Evolutionary conservation across 2,888 invertebrate genomes (phyloP), one percentile per base, ranked within the genome.

Genomic region (Stictocephala bisonia): DNA sequence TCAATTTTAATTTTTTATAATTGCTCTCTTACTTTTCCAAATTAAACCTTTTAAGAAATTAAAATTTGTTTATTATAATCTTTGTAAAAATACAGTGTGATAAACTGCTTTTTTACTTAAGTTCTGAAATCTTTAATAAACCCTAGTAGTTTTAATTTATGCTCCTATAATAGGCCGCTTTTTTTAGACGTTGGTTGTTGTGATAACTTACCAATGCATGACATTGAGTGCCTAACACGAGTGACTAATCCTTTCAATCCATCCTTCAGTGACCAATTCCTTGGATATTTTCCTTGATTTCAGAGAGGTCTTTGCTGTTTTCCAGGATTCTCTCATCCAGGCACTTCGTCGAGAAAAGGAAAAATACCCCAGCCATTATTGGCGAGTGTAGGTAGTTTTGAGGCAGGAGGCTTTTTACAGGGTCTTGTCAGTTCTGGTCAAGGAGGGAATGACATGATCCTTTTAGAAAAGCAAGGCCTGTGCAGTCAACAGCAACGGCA

Each of bases 301-400:
- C 89, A 93, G 92, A 91, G 92, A 81, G 93, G 91, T 82, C 89
- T 93, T 82, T 93, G 93, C 90, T 93, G 93, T 88, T 93, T 93
- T 90, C 92, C 93, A 88, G 90, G 90, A 88, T 89, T 91, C 90
- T 86, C 90, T 90, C 88, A 90, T 90, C 87, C 90, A 88, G 87
- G 90, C 89, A 86, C 89, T 89, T 84, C 89, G 88, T 87, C 89
- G 88, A 86, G 90, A 90, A 89, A 90, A 88, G 89, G 90, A 88
- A 90, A 90, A 89, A 86, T 90, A 87, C 87, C 90, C 90, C 88
- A 90, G 86, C 88, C 90, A 89, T 83, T 91, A 89, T 84, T 90
- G 90, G 90, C 88, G 87, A 85, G 88, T 88, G 88, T 89, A 84
- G 86, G 79, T 51, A 83, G 76, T n/a, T 79, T 76, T 71, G 80